Evolutionary conservation across 2,888 invertebrate species (phyloP).

Genomic region (Leptinotarsa rubiginosa): DNA sequence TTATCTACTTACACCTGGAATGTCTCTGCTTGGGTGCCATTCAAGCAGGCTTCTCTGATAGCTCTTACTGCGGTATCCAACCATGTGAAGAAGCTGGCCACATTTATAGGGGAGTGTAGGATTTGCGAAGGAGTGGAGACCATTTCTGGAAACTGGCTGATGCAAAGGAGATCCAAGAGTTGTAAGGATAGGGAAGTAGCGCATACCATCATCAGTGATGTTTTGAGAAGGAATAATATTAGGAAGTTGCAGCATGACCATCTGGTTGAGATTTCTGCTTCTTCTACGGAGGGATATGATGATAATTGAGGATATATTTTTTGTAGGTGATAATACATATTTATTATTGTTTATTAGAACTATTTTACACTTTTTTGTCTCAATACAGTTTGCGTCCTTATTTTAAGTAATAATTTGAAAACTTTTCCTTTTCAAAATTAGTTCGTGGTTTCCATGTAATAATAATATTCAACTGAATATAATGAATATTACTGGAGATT

Average conservation of each 20-base stretch:
- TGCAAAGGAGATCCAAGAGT: conserved; percentile 56
- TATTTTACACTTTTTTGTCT: background rate
- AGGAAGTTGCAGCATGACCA: conserved; percentile 46
- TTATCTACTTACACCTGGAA: conserved; percentile 56
- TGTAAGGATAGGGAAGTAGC: conserved; percentile 60
- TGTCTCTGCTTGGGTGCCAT: conserved; percentile 54
- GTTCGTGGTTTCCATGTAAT: no score
- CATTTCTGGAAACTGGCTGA: conserved; percentile 61
- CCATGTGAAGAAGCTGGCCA: conserved; percentile 54
- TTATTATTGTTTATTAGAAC: background rate
- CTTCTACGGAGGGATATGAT: background rate
- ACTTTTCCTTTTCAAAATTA: no score
- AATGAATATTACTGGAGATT: no score
- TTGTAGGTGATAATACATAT: background rate
- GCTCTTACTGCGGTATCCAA: conserved; percentile 53
- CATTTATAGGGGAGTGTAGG: conserved; percentile 61
- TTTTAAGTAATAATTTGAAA: no score
- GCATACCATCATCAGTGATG: conserved; percentile 55
- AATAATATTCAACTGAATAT: no score
- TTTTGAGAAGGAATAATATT: conserved; percentile 55
- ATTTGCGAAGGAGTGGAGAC: conserved; percentile 58
- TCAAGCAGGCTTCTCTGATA: conserved; percentile 54
- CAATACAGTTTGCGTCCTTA: no score
- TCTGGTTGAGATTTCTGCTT: conserved; percentile 29
- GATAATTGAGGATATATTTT: background rate